Evolutionary conservation across 2,113 vertebrate species (phyloP), one percentile per base, ranked within the genome.

Genomic region (Strigops habroptila): DNA sequence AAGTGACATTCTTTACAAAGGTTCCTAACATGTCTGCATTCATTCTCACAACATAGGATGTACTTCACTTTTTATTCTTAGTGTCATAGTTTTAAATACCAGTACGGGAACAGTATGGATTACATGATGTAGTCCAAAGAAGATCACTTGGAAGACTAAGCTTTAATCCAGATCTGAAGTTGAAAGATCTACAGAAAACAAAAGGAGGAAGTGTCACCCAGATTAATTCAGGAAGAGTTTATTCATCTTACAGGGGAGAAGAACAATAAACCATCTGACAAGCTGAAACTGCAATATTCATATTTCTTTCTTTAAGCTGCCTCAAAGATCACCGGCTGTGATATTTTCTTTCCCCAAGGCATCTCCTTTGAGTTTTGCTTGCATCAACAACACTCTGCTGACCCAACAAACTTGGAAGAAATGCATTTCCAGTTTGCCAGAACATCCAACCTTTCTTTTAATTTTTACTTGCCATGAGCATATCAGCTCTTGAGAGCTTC

Each of bases 221-320:
- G 83, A 91, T 89, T 87, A 86, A 91, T 94, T 94, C 95, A 95
- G 95, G 88, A 96, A 85, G 37, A 86, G 35, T 87, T 93, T 77
- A 62, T 82, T 93, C 93, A 65, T 82, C 23, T 64, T 84, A 78
- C 73, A 65, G 9, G 12, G 19, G 39, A 73, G 57, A 68, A 86
- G 53, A 79, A 35, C 51, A 86, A 79, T 15, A 88, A 94, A 86
- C 83, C 70, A 94, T 68, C 44, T 7, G 28, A 93, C 41, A 87
- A 92, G 51, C 8, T 11, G 46, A 68, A 92, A 85, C 77, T 71
- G 79, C 64, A 86, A 5, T 4, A 22, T 53, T 94, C 4, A 0
- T 37, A 43, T 57, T 67, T 82, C 64, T 80, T 76, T 80, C 68
- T 55, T 75, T 44, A 74, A 68, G 46, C 62, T 67, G 71, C 44